Base-by-base conservation (phyloP, 2,797 vertebrate genomes). In the Poeciliopsis gracilis region DNA sequence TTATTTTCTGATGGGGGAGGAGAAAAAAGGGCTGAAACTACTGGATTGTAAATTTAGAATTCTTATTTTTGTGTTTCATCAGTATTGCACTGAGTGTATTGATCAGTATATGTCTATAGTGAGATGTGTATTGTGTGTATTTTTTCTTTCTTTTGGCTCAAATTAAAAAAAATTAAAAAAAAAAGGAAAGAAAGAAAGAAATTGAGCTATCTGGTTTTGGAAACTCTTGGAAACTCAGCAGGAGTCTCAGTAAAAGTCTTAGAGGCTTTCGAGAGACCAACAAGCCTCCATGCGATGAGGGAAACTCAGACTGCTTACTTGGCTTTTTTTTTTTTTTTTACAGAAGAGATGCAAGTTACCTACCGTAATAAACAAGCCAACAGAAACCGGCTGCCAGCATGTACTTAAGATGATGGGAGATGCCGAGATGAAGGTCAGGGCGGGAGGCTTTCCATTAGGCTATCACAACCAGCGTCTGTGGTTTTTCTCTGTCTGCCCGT, bases 331-430 rank as follows among this genome's bases (percentile, higher is more conserved):
- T 36, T 36, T 36, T 36, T 38, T 33, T 43, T 41, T 67, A 25
- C 23, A 70, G 41, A 69, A 7, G 67, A 70, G 41, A 45, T 45
- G 41, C 6, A 45, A 70, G 67, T 43, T 70, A 70, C 41, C 67
- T 45, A 15, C 25, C 2, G 38, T 70, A n/a, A 43, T 70, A 45
- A 70, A 70, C 67, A 70, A 43, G 67, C 12, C 41, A 70, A 45
- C 41, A n/a, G 25, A 70, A 45, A 43, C 41, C 7, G 67, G 10
- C 67, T 70, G 67, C 67, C 67, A 70, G 41, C 41, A 45, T 45
- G 67, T 70, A 70, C 67, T 70, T 70, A 70, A 70, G 67, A 45
- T 70, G 23, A 70, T 45, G 67, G 67, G 67, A 70, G 67, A 70
- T 70, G 67, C 25, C 25, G 15, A 45, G 67, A 45, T 70, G 67